These are phyloP conservation scores for Neodiprion virginianus DNA, from an alignment of 1,140 invertebrate species.

Conservation along the genomic window DNA sequence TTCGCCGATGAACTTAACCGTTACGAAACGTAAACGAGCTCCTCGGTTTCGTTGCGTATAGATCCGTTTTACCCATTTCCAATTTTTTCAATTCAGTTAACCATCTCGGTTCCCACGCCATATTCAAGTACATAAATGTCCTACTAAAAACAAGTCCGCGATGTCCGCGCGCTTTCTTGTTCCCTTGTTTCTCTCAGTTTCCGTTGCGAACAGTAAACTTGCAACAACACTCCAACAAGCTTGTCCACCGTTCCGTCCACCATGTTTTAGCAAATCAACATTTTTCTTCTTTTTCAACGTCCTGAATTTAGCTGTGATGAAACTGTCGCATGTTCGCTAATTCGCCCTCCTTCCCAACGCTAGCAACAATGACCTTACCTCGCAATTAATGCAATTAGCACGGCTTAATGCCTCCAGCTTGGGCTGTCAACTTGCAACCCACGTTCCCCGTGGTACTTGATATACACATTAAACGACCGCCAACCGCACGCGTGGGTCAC, in stretches of 20 bases:
- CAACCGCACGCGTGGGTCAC: neutral
- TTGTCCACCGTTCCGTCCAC: too few species aligned
- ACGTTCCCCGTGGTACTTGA: neutral
- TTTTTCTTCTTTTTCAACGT: too few species aligned
- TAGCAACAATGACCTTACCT: neutral
- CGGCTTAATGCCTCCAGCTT: neutral
- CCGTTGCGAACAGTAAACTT: too few species aligned
- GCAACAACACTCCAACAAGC: too few species aligned
- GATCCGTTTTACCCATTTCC: too few species aligned
- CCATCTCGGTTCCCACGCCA: neutral
- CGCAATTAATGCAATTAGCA: neutral
- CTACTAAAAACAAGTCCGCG: too few species aligned
- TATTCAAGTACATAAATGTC: too few species aligned
- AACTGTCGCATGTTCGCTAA: neutral
- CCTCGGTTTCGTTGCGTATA: neutral
- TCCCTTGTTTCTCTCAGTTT: too few species aligned
- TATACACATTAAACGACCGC: neutral
- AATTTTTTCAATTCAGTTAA: neutral
- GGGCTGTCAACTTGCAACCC: neutral
- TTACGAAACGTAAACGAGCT: neutral
- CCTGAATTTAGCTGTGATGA: neutral
- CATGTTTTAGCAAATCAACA: too few species aligned
- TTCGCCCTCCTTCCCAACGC: neutral
- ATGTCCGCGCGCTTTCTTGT: too few species aligned
- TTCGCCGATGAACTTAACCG: neutral